Conservation (phyloP, 2,113 vertebrate species). For the Amazona guildingii region DNA sequence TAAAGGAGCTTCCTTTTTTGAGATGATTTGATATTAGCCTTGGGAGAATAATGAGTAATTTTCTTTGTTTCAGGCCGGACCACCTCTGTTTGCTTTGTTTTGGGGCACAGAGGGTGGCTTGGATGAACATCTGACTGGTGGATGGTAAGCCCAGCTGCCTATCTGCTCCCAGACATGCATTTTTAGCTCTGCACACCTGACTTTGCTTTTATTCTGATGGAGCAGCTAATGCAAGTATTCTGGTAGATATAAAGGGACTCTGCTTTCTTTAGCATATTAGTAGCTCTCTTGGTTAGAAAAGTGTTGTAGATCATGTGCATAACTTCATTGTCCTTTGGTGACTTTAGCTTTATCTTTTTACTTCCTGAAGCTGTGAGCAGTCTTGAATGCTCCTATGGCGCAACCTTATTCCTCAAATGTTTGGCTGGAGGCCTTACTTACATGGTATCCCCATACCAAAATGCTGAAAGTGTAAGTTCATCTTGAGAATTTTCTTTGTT, state of each 20-base stretch:
- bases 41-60: not conserved
- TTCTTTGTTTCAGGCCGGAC: not conserved
- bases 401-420: not conserved
- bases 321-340: not conserved
- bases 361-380: not conserved
- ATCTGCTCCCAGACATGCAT: accelerated
- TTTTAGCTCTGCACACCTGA: not conserved
- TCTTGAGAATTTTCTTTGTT: not conserved
- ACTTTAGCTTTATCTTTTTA: not conserved
- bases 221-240: not conserved
- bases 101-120: not conserved
- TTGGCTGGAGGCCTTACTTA: not conserved
- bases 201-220: not conserved
- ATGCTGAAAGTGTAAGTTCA: not conserved
- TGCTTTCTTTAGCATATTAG: not conserved
- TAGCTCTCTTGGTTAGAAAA: not conserved
- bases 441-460: not conserved
- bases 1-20: not conserved
- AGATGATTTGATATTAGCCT: not conserved
- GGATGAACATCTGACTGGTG: not conserved
- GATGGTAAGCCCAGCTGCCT: not conserved
- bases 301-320: not conserved
- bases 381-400: not conserved
- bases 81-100: not conserved
- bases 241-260: not conserved